Evolutionary conservation across 2,888 invertebrate genomes (phyloP), one percentile per base, ranked within the genome.

Genomic region (Buathra laborator): DNA sequence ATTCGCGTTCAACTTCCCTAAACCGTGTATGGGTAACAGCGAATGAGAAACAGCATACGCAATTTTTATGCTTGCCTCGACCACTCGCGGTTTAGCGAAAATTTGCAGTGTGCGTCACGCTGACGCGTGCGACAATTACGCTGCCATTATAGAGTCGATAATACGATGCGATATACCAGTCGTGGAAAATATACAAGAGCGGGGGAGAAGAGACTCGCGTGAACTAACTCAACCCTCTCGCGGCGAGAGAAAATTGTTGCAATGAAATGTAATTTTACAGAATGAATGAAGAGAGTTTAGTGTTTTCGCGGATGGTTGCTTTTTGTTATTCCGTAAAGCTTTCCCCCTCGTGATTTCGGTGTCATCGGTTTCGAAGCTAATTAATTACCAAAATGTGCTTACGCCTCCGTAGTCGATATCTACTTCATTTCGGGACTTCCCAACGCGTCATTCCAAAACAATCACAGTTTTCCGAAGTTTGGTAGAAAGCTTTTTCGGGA

Each of bases 21-120:
- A 71, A 66, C 66, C 70, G 10, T 24, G 29, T 29, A 51, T 70
- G n/a, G 19, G 7, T 51, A 62, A 72, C 10, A 44, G 37, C 53
- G 51, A 79, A 71, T 64, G 74, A 37, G 48, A 82, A 81, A 81
- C 70, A 51, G 44, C 56, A 4, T 2, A 48, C 48, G 3, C 59
- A 29, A 66, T 74, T 64, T 70, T 19, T 53, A 4, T 14, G 44
- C 16, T n/a, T n/a, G 24, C 51, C 44, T 59, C 77, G 53, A 7
- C 44, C 19, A 43, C 62, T 19, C 53, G 53, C 81, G 66, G 84
- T 81, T 82, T 75, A 66, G 14, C 19, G 78, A 66, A 43, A 79
- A 32, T 72, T 51, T 56, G 67, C 14, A 29, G 43, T 66, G 68
- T 24, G 59, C 43, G 46, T 29, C 44, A 53, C 64, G 66, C 70